Evolutionary conservation across 2,888 invertebrate species (phyloP).

Genomic region (Athalia cordata): DNA sequence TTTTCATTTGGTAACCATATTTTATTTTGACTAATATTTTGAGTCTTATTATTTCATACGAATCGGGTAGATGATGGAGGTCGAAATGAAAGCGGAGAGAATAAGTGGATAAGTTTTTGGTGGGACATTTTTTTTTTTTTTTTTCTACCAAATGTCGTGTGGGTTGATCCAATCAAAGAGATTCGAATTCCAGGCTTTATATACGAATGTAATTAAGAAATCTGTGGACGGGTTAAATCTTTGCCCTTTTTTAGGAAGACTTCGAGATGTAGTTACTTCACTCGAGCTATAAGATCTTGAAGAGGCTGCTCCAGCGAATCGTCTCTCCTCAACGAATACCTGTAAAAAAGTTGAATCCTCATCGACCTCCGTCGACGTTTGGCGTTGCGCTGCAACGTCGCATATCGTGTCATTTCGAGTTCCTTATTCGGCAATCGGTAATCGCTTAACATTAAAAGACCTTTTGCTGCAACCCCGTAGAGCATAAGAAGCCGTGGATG

Average conservation of each 20-base stretch:
- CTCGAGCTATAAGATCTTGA: not conserved
- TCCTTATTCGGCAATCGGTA: conserved; percentile 44
- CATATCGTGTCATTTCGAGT: conserved; percentile 39
- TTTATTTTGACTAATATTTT: not conserved
- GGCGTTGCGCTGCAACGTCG: not conserved
- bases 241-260: conserved; percentile 22
- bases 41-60: not conserved
- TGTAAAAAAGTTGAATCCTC: conserved; percentile 37
- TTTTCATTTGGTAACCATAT: not conserved
- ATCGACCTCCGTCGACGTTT: conserved; percentile 42
- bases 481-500: conserved; percentile 42
- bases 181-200: conserved; percentile 18
- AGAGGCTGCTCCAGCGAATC: not conserved
- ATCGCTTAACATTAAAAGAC: conserved; percentile 42
- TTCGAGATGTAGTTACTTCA: conserved; percentile 19
- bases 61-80: too few relatives aligned
- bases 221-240: conserved; percentile 33
- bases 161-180: conserved; percentile 2
- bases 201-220: conserved; percentile 42
- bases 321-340: conserved; percentile 17
- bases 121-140: not conserved
- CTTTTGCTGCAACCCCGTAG: conserved; percentile 34
- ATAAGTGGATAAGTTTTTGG: not conserved
- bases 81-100: not conserved
- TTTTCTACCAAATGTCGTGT: not conserved